Percentiles rank a stretch among this genome's conserved stretches.
These are phyloP conservation scores for Ctenodactylus gundi DNA, from an alignment of 2,113 vertebrate genomes.

Conservation along the genomic window DNA sequence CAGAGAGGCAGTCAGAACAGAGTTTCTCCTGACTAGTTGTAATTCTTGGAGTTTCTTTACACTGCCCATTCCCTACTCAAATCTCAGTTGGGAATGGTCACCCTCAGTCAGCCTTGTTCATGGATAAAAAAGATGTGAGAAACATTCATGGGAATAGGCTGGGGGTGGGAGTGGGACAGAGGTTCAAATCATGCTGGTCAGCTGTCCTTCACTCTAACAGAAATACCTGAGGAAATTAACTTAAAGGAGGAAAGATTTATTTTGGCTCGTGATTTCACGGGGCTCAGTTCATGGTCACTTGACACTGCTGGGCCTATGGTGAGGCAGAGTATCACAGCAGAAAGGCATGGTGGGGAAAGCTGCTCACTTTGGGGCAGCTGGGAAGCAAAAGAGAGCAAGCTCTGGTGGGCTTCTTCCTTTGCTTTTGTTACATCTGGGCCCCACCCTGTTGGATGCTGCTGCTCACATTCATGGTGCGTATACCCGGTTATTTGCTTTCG, in stretches of 20 bases:
- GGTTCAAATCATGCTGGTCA: too few relatives aligned
- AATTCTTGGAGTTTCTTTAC: background rate
- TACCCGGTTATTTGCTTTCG: background rate
- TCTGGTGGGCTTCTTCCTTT: background rate
- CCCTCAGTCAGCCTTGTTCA: background rate
- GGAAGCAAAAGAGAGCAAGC: background rate
- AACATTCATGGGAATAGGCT: background rate
- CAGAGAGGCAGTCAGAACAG: background rate
- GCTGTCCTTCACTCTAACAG: background rate
- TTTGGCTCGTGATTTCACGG: background rate
- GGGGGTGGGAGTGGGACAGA: too few relatives aligned
- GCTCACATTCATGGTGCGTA: background rate
- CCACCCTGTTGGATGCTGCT: background rate
- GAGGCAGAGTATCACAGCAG: background rate
- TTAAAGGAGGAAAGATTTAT: background rate
- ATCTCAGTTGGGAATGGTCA: background rate
- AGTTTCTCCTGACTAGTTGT: background rate
- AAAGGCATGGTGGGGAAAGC: background rate
- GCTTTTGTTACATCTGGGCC: background rate
- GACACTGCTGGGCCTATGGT: background rate
- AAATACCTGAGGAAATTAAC: background rate
- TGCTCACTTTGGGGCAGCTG: background rate
- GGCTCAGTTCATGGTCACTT: background rate
- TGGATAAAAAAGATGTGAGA: too few relatives aligned
- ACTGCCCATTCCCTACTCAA: too few relatives aligned